These are phyloP conservation scores for Dolomedes plantarius DNA, from an alignment of 2,888 invertebrate genomes.

Conservation along the genomic window DNA sequence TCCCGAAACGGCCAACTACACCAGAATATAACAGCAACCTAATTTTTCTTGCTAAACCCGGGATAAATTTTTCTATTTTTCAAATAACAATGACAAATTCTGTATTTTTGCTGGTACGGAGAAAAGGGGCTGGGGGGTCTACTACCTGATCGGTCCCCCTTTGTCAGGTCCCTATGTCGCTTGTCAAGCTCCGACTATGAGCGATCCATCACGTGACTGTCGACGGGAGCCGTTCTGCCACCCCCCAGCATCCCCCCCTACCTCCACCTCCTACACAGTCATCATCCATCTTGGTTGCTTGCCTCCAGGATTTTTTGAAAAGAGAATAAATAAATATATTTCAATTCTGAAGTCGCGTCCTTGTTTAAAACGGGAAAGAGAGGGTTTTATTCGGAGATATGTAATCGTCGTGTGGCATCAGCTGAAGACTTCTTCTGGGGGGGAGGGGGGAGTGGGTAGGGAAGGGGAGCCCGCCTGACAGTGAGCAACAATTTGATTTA, in stretches of 20 bases:
- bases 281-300: slow-evolving; percentile 4
- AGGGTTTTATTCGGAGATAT: background rate
- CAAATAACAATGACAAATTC: background rate
- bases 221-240: slow-evolving; percentile 39
- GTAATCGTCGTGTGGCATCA: background rate
- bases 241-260: slow-evolving; percentile 7
- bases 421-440: background rate
- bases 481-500: slow-evolving; percentile 1
- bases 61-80: background rate
- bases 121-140: background rate
- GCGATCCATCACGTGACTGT: slow-evolving; percentile 60
- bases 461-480: background rate
- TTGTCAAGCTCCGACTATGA: slow-evolving; percentile 54
- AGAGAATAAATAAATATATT: slow-evolving; percentile 18
- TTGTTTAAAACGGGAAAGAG: no score
- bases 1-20: background rate
- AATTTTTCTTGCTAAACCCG: background rate
- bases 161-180: slow-evolving; percentile 65
- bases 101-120: background rate
- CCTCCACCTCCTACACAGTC: background rate
- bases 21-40: background rate
- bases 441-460: no score
- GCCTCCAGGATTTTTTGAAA: slow-evolving; percentile 11
- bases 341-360: slow-evolving; percentile 3
- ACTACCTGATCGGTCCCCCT: slow-evolving; percentile 5